Base-by-base conservation (phyloP, 2,113 vertebrate genomes). In the Sinocyclocheilus maitianheensis region DNA sequence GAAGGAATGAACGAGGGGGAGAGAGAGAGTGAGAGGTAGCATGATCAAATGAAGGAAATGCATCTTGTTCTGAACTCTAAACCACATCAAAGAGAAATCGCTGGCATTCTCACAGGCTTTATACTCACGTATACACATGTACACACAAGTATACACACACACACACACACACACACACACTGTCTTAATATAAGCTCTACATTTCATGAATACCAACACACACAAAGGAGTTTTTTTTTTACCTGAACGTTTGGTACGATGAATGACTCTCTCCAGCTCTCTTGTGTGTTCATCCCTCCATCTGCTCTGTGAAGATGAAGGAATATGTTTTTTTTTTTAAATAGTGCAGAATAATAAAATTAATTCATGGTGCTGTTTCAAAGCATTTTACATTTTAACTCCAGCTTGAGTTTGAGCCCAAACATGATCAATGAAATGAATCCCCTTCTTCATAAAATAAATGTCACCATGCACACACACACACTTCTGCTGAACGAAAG, bases 221-320 rank as follows among this genome's bases (percentile, higher is more conserved):
- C 20, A 18, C 85, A 86, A 63, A 40, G 55, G 55, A 37, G 34
- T 24, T 63, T 51, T 71, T 89, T 77, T 55, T 79, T 62, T 88
- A 90, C 86, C 88, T 89, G 88, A 89, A 48, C 88, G 85, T 75
- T 91, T 92, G 60, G 79, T 82, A 48, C 91, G 90, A 22, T 84
- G 89, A 76, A 91, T 58, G 37, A 88, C 69, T 51, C 53, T 85
- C 48, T 90, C 82, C 74, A 74, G 55, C 69, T 87, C 79, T 90
- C 30, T 71, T 26, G 30, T 83, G 24, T 74, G 77, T 24, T 53
- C 58, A 74, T 60, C 82, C 43, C 43, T 82, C 72, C 81, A 62
- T 63, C 81, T 86, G 81, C 85, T 83, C 85, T 89, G 85, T 63
- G 83, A 53, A 87, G 67, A 90, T 40, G 11, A 81, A 51, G 48